Conservation (phyloP, 2,113 vertebrate genomes). For the Scatophagus argus region DNA sequence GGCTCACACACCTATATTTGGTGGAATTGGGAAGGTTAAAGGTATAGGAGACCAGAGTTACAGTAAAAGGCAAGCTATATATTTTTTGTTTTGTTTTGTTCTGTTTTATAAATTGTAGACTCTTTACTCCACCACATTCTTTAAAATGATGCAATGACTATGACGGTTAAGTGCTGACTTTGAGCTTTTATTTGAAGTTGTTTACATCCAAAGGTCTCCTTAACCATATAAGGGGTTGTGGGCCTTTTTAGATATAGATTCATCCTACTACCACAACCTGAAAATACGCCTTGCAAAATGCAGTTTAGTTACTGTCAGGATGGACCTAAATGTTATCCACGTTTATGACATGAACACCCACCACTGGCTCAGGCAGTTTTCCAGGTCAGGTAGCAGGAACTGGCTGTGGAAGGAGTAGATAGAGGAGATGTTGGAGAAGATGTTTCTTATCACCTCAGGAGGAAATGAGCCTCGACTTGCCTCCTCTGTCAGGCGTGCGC, state of each 20-base stretch:
- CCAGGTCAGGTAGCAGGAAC: constrained; percentile 92
- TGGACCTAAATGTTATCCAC: neutral
- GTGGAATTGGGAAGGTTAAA: neutral
- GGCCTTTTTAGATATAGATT: too few relatives aligned
- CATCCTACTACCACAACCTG: too few relatives aligned
- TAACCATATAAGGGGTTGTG: too few relatives aligned
- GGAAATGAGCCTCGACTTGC: constrained; percentile 87
- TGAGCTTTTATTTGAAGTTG: too few relatives aligned
- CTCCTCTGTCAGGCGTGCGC: constrained; percentile 85
- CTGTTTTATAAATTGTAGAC: too few relatives aligned
- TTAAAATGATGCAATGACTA: too few relatives aligned
- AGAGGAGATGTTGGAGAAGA: constrained; percentile 93
- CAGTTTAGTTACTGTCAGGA: neutral
- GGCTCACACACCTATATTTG: constrained; percentile 80
- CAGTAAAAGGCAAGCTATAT: neutral
- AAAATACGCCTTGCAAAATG: too few relatives aligned
- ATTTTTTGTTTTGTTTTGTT: too few relatives aligned
- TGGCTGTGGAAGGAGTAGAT: constrained; percentile 90
- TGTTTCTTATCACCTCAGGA: constrained; percentile 87
- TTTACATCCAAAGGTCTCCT: too few relatives aligned
- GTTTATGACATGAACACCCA: constrained; percentile 62
- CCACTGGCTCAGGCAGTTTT: constrained; percentile 87
- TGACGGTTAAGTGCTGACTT: too few relatives aligned
- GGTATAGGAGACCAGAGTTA: neutral
- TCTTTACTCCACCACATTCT: too few relatives aligned